Conservation (phyloP, 2,888 invertebrate species). For the Salpingus planirostris region DNA sequence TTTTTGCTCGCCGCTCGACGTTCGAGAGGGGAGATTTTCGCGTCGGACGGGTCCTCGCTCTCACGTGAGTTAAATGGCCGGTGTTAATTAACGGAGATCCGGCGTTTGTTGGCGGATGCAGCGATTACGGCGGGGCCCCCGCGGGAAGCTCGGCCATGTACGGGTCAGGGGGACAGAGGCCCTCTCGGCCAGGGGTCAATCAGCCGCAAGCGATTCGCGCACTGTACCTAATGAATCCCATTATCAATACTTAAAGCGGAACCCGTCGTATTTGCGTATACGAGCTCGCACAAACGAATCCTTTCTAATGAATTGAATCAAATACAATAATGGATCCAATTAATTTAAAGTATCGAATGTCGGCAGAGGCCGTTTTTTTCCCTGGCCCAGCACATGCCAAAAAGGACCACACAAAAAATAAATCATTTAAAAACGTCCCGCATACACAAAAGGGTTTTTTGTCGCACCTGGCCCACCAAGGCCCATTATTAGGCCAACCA, state of each 20-base stretch:
- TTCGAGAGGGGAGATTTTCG: too few species aligned
- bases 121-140: conserved; percentile 27
- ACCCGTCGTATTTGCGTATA: too few species aligned
- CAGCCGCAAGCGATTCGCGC: conserved; percentile 28
- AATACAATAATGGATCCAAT: conserved; percentile 12
- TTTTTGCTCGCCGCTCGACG: too few species aligned
- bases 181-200: conserved; percentile 34
- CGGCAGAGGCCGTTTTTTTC: conserved; percentile 4
- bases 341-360: conserved; percentile 13
- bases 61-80: conserved; percentile 19
- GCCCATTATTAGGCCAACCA: conserved; percentile 33
- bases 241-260: too few species aligned
- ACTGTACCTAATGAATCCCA: conserved; percentile 29
- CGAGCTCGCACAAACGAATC: too few species aligned
- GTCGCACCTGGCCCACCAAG: conserved; percentile 34
- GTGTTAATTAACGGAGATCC: conserved; percentile 33
- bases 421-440: conserved; percentile 35
- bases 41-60: too few species aligned
- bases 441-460: conserved; percentile 36
- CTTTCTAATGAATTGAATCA: too few species aligned
- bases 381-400: conserved; percentile 26
- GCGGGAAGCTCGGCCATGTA: conserved; percentile 15
- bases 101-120: conserved; percentile 32
- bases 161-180: conserved; percentile 5
- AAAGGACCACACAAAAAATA: conserved; percentile 28